Evolutionary conservation across 1,140 invertebrate genomes (phyloP).

Genomic region (Drosophila repletoides): DNA sequence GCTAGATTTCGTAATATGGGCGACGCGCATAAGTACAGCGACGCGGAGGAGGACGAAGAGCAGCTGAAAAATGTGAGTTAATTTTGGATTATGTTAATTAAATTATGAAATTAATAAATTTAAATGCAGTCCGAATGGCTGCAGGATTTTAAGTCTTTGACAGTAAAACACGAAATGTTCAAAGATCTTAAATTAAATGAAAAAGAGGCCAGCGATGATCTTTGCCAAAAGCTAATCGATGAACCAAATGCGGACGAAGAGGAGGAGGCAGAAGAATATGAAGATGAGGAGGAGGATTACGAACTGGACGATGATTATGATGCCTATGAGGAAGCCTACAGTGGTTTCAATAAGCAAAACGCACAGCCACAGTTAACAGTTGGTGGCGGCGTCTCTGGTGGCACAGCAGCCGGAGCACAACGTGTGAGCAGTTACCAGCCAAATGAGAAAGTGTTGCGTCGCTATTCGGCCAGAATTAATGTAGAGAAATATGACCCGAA

Average conservation of each 20-base stretch:
- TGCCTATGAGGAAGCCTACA: slow-evolving; percentile 75
- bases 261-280: slow-evolving; percentile 53
- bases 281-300: slow-evolving; percentile 59
- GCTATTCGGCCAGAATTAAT: slow-evolving; percentile 92
- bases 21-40: slow-evolving; percentile 72
- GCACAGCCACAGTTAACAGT: slow-evolving; percentile 59
- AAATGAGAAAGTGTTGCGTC: slow-evolving; percentile 90
- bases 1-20: slow-evolving; percentile 38
- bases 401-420: slow-evolving; percentile 82
- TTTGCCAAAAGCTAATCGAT: slow-evolving; percentile 32
- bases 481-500: slow-evolving; percentile 90
- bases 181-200: slow-evolving; percentile 49
- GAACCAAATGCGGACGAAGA: slow-evolving; percentile 30
- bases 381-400: slow-evolving; percentile 9
- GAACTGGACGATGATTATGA: slow-evolving; percentile 69
- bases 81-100: not conserved
- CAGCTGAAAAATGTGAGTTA: slow-evolving; percentile 40
- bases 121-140: slow-evolving; percentile 52
- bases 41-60: slow-evolving; percentile 71
- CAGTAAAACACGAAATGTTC: slow-evolving; percentile 57
- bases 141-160: slow-evolving; percentile 65
- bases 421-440: slow-evolving; percentile 89
- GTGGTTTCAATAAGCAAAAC: slow-evolving; percentile 71
- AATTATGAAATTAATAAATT: too few relatives aligned
- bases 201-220: slow-evolving; percentile 43